phyloP scores from a whole-genome alignment of 2,113 vertebrate genomes.

The Azemiops feae region DNA sequence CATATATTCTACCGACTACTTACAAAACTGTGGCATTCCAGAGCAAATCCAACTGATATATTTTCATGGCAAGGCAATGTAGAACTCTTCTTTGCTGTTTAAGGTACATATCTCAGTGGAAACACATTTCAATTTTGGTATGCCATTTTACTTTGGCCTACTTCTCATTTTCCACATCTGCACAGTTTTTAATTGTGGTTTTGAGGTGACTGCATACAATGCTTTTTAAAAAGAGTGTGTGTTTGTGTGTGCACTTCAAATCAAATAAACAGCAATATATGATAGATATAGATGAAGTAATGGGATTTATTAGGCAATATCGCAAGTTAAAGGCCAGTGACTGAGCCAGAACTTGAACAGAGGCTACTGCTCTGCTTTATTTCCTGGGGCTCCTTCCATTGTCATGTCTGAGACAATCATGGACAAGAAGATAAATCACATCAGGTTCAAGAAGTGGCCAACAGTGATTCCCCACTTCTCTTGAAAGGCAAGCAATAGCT shows the following conservation, averaged over 20 bases:
- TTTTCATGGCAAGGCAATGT: background rate
- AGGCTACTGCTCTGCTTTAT: background rate
- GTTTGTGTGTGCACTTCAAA: background rate
- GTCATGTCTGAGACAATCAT: background rate
- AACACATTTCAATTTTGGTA: background rate
- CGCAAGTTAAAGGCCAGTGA: background rate
- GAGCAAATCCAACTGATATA: background rate
- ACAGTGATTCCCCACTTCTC: constrained; percentile 54
- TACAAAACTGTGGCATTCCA: background rate
- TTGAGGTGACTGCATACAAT: background rate
- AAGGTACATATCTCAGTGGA: background rate
- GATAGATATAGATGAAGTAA: constrained; percentile 2
- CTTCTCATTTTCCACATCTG: background rate
- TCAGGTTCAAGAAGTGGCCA: constrained; percentile 40
- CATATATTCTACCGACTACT: background rate
- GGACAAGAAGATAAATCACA: constrained; percentile 51
- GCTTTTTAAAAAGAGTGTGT: background rate
- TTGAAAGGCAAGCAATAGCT: constrained; percentile 62
- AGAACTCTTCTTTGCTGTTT: background rate
- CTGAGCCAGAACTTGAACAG: background rate
- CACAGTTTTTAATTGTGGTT: background rate
- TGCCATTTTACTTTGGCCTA: background rate
- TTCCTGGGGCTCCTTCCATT: background rate
- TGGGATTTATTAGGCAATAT: background rate
- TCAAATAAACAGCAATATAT: background rate